Percentiles rank a stretch among this genome's conserved stretches.
These are phyloP conservation scores for Tanytarsus gracilentus DNA, from an alignment of 2,888 invertebrate species.

Conservation along the genomic window DNA sequence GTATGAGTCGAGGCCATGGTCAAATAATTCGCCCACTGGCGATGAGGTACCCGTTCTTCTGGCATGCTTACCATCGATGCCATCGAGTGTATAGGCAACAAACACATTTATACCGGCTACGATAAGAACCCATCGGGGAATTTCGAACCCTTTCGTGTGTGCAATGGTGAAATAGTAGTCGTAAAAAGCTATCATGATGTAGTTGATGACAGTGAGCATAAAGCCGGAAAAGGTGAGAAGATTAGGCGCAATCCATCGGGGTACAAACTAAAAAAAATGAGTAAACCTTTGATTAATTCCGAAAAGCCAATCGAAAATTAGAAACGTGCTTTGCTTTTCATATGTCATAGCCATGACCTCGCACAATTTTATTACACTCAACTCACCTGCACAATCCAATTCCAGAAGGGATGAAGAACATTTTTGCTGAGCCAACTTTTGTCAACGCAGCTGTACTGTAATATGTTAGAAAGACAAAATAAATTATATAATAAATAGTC, in stretches of 20 bases:
- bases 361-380: too few species aligned
- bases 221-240: conserved; percentile 92
- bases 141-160: conserved; percentile 43
- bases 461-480: too few species aligned
- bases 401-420: conserved; percentile 99
- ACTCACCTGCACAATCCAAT: conserved; percentile 92
- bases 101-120: conserved; percentile 81
- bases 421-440: conserved; percentile 92
- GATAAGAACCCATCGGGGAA: conserved; percentile 82
- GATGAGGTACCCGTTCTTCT: conserved; percentile 87
- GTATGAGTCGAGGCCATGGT: conserved; percentile 97
- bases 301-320: neutral
- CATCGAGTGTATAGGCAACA: conserved; percentile 94
- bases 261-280: conserved; percentile 63
- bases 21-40: conserved; percentile 89
- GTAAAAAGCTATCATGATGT: conserved; percentile 71
- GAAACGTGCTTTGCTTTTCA: neutral
- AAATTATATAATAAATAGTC: too few species aligned
- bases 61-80: conserved; percentile 98
- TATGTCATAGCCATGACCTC: conserved; percentile 35
- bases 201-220: conserved; percentile 79
- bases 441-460: conserved; percentile 93
- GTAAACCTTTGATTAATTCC: neutral
- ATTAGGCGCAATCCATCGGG: conserved; percentile 95
- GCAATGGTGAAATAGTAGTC: conserved; percentile 69